These are phyloP conservation scores for Cordilura impudica DNA, from an alignment of 2,888 invertebrate genomes.

Conservation along the genomic window DNA sequence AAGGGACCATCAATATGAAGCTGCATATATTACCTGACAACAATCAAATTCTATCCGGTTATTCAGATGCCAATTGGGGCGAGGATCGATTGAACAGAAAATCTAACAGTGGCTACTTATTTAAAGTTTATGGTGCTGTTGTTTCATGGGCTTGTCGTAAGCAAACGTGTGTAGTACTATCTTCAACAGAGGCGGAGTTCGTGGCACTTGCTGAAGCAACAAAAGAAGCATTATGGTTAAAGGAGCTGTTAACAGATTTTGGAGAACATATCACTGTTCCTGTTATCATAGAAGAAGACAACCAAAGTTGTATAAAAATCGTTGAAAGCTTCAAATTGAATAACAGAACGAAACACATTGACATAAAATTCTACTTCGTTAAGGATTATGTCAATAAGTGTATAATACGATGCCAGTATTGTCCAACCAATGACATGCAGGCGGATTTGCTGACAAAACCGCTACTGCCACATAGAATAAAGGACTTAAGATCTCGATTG, in stretches of 20 bases:
- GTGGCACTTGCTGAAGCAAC: not conserved
- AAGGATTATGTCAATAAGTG: conserved; percentile 23
- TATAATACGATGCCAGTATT: conserved; percentile 18
- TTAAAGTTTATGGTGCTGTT: not conserved
- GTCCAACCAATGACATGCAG: conserved; percentile 22
- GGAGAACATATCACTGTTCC: not conserved
- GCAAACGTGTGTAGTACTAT: not conserved
- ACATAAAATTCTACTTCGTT: conserved; percentile 22
- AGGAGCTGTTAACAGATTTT: not conserved
- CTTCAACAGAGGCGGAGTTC: conserved; percentile 2
- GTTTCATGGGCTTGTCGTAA: not conserved
- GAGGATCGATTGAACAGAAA: not conserved
- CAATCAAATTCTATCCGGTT: not conserved
- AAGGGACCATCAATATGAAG: not conserved
- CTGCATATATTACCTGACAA: not conserved
- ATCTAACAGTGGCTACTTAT: not conserved
- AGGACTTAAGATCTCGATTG: too few relatives aligned
- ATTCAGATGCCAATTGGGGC: not conserved
- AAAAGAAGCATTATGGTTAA: not conserved
- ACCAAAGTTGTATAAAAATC: not conserved
- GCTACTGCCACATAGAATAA: too few relatives aligned
- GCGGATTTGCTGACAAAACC: conserved; percentile 42
- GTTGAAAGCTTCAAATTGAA: not conserved
- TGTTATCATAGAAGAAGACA: not conserved
- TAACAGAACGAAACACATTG: conserved; percentile 31